A percentile compares a stretch with the other conserved stretches of the same genome.
Evolutionary conservation across 2,888 invertebrate species (phyloP).

Genomic region (Sinotaia quadrata): DNA sequence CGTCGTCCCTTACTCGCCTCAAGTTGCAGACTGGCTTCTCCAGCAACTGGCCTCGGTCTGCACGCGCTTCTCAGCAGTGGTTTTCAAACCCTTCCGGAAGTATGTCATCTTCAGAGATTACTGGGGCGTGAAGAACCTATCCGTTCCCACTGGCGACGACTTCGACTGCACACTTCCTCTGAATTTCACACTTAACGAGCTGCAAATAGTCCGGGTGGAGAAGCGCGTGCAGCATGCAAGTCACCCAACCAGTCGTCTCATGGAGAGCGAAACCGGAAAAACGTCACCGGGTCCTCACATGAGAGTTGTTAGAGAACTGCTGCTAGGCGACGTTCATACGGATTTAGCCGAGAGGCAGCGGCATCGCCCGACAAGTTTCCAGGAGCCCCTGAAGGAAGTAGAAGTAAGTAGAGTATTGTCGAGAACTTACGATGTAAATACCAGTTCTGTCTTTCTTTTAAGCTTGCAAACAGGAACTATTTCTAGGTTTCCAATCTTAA

Average conservation of each 20-base stretch:
- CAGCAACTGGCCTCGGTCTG: constrained; percentile 71
- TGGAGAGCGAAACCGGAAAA: not conserved
- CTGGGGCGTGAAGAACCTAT: constrained; percentile 22
- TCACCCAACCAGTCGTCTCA: not conserved
- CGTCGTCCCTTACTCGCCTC: constrained; percentile 73
- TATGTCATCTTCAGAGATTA: constrained; percentile 38
- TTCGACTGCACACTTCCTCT: constrained; percentile 74
- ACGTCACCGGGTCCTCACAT: not conserved
- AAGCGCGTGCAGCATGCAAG: constrained; percentile 49
- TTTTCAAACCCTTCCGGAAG: constrained; percentile 66
- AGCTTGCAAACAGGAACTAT: too few relatives aligned
- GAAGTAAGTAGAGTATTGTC: constrained; percentile 60
- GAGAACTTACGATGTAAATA: not conserved
- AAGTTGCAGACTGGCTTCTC: constrained; percentile 16
- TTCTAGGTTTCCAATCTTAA: too few relatives aligned
- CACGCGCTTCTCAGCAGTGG: constrained; percentile 61
- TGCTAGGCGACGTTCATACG: constrained; percentile 76
- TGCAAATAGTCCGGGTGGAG: constrained; percentile 76
- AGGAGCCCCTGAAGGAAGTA: constrained; percentile 74
- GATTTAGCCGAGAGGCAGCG: constrained; percentile 71
- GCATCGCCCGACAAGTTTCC: constrained; percentile 76
- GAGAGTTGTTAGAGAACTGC: constrained; percentile 59
- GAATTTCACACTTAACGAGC: constrained; percentile 76
- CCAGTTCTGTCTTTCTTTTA: constrained; percentile 2
- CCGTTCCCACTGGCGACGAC: not conserved